Base-by-base conservation (phyloP, 2,888 invertebrate species). In the Ormyrus labotus region DNA sequence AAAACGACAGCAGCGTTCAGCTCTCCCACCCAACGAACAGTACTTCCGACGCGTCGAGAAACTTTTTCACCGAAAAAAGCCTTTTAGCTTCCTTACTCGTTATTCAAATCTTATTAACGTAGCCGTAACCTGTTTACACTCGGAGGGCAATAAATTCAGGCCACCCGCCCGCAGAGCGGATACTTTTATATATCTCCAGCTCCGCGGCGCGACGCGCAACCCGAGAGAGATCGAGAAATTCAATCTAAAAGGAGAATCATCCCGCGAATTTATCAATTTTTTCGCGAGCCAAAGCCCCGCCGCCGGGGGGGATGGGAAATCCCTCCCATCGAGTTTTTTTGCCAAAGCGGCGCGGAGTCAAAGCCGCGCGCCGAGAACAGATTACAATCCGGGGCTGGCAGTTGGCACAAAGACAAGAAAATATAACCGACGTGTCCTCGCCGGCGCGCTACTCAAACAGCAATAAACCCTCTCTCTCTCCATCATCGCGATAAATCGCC, bases 361-460 rank as follows among this genome's bases (percentile, higher is more conserved):
- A 57, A 65, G 55, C 57, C 70, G 13, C 70, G 13, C 13, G 34
- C 19, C 45, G 50, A 65, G 78, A 78, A 68, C 72, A 67, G 71
- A 78, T 81, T 81, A 78, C 67, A 67, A 63, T 78, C 68, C 75
- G 71, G 48, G 71, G 48, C n/a, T 8, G 7, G 45, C 11, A 80
- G 69, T 80, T 82, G 82, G 80, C 79, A 77, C 82, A 68, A 71
- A 58, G 69, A 80, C 79, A 78, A 75, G 81, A 73, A 74, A 78
- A 70, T 67, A 81, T 67, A 81, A 81, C 68, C 60, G 73, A 68
- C 70, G 65, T 63, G 53, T 60, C 53, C 61, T 50, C n/a, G 19
- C 13, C 10, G 34, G n/a, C 9, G n/a, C 9, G 13, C 74, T 76
- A 78, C 78, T 81, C 81, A 81, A 75, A 81, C 76, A 68, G 78